phyloP scores from a whole-genome alignment of 2,797 vertebrate genomes.

The Sebastes nivosus region DNA sequence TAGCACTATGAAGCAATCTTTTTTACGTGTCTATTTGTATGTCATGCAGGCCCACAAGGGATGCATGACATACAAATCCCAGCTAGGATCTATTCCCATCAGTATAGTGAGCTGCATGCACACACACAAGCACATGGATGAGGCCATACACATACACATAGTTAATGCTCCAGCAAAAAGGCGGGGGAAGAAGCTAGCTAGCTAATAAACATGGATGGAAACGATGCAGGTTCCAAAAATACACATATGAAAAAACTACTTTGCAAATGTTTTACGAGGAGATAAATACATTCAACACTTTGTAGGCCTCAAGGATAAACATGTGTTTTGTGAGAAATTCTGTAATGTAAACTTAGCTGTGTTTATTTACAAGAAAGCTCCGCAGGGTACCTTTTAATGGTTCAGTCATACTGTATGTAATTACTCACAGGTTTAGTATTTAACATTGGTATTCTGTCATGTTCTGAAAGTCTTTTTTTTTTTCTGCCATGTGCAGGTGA shows the following conservation, averaged over 20 bases:
- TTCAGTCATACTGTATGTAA: background rate
- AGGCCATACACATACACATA: background rate
- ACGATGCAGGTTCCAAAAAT: background rate
- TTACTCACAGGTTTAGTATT: background rate
- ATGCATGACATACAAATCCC: background rate
- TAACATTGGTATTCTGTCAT: background rate
- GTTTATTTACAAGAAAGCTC: background rate
- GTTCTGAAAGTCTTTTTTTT: background rate
- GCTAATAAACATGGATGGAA: background rate
- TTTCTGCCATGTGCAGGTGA: conserved; percentile 89
- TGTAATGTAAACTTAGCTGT: background rate
- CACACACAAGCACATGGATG: background rate
- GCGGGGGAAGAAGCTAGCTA: background rate
- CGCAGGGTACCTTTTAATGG: background rate
- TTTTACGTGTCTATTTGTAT: background rate
- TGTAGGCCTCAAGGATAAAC: background rate
- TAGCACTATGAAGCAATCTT: background rate
- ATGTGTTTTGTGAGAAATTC: background rate
- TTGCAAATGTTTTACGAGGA: background rate
- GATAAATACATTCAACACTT: background rate
- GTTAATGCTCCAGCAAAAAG: background rate
- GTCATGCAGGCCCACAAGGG: background rate
- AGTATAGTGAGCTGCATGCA: background rate
- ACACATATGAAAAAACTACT: background rate
- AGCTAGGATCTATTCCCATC: background rate